phyloP scores from a whole-genome alignment of 2,113 vertebrate genomes.

The Apteryx owenii region DNA sequence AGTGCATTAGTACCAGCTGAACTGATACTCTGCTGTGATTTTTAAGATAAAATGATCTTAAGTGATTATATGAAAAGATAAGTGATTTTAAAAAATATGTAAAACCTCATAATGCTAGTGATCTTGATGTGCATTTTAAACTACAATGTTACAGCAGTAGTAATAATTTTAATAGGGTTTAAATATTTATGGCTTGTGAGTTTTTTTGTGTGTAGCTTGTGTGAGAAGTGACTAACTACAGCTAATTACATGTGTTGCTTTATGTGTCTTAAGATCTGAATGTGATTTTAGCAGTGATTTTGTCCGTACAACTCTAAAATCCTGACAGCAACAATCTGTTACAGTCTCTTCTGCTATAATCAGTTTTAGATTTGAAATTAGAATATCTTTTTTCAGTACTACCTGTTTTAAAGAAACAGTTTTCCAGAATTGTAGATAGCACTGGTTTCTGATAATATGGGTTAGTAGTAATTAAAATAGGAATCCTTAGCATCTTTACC shows the following conservation, averaged over 20 bases:
- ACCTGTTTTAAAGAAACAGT: not conserved
- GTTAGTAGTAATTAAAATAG: not conserved
- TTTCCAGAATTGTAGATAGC: not conserved
- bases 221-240: fast-evolving
- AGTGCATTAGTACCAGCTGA: not conserved
- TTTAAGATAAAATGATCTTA: not conserved
- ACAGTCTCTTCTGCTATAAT: not conserved
- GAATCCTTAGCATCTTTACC: not conserved
- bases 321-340: not conserved
- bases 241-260: not conserved
- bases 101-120: not conserved
- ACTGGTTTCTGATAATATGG: not conserved
- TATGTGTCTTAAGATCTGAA: not conserved
- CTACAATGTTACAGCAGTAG: not conserved
- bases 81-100: not conserved
- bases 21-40: not conserved
- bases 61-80: not conserved
- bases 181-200: not conserved
- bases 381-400: not conserved
- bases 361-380: not conserved
- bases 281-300: not conserved
- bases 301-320: not conserved
- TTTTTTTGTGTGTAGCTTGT: not conserved
- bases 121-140: not conserved
- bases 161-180: not conserved